Evolutionary conservation across 2,888 invertebrate species (phyloP).

Genomic region (Nomada goodeniana): DNA sequence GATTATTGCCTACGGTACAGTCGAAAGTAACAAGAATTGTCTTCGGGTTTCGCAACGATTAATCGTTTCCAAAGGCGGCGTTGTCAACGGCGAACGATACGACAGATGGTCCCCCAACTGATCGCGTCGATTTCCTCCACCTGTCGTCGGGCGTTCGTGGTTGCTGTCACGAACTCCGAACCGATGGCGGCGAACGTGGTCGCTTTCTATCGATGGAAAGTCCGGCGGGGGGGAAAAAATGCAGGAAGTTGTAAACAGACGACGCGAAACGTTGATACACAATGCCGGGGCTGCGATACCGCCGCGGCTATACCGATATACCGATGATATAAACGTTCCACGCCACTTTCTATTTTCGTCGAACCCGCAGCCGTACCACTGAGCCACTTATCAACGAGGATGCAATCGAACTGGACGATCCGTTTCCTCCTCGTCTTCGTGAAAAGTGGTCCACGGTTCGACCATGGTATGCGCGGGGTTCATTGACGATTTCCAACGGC

Average conservation of each 20-base stretch:
- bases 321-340: constrained; percentile 31
- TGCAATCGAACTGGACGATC: constrained; percentile 17
- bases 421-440: background rate
- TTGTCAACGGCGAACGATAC: background rate
- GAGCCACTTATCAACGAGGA: constrained; percentile 61
- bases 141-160: background rate
- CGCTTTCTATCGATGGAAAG: constrained; percentile 46
- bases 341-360: constrained; percentile 54
- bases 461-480: background rate
- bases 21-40: too few species aligned
- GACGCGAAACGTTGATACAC: constrained; percentile 6
- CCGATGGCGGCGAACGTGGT: constrained; percentile 13
- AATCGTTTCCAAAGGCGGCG: too few species aligned
- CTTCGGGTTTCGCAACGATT: too few species aligned
- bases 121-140: background rate
- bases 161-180: background rate
- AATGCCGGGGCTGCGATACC: background rate
- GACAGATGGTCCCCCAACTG: background rate
- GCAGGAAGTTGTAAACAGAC: constrained; percentile 29
- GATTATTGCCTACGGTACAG: too few species aligned
- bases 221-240: background rate
- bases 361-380: constrained; percentile 45
- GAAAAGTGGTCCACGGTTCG: background rate
- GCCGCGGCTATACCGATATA: constrained; percentile 5
- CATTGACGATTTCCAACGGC: constrained; percentile 41